These are phyloP conservation scores for Drosophila neotestacea DNA, from an alignment of 2,888 invertebrate genomes.

Conservation along the genomic window DNA sequence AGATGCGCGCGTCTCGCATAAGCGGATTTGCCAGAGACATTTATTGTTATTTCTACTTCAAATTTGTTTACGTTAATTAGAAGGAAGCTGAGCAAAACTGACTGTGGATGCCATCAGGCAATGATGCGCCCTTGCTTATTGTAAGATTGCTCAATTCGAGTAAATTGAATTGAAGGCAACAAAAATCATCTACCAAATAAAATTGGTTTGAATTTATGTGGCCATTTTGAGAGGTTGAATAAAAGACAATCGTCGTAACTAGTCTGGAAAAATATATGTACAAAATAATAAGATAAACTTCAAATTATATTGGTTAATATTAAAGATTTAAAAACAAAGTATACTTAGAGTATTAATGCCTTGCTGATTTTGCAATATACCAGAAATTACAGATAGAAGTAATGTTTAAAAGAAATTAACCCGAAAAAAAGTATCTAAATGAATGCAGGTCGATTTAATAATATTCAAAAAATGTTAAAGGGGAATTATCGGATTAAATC, in stretches of 20 bases:
- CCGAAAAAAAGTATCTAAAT: too few relatives aligned
- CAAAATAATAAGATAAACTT: too few relatives aligned
- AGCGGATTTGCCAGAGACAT: constrained; percentile 78
- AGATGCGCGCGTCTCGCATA: constrained; percentile 79
- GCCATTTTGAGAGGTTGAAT: background rate
- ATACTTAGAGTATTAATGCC: too few relatives aligned
- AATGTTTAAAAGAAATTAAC: too few relatives aligned
- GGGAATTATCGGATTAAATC: too few relatives aligned
- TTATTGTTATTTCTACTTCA: constrained; percentile 69
- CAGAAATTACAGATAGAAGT: too few relatives aligned
- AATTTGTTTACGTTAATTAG: constrained; percentile 78
- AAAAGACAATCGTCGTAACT: background rate
- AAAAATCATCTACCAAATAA: constrained; percentile 3
- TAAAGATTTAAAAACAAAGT: too few relatives aligned
- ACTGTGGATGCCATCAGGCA: constrained; percentile 6
- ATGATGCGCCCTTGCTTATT: background rate
- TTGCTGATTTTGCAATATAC: too few relatives aligned
- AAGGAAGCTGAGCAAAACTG: constrained; percentile 29
- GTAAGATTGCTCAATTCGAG: constrained; percentile 19
- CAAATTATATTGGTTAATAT: too few relatives aligned
- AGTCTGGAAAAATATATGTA: background rate
- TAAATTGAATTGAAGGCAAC: constrained; percentile 13
- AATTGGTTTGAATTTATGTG: background rate
- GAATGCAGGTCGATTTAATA: too few relatives aligned
- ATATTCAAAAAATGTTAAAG: too few relatives aligned